Evolutionary conservation across 2,888 invertebrate species (phyloP).

Genomic region (Saturnia pavonia): DNA sequence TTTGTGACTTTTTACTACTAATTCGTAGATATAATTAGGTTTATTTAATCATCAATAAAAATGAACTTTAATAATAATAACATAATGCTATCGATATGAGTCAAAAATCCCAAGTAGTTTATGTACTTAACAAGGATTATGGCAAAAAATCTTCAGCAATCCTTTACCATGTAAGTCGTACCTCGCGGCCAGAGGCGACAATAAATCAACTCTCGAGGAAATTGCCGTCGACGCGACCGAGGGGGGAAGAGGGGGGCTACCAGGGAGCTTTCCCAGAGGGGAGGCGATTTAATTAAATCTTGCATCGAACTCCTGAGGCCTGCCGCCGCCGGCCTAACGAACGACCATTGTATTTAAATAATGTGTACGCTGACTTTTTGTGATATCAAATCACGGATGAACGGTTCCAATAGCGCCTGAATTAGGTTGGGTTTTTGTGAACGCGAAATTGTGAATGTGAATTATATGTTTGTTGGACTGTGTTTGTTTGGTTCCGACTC

Average conservation of each 20-base stretch:
- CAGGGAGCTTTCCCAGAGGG: constrained; percentile 40
- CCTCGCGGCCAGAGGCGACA: constrained; percentile 68
- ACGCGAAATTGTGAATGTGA: background rate
- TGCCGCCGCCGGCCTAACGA: constrained; percentile 75
- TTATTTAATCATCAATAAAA: background rate
- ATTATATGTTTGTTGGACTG: background rate
- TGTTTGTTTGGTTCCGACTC: background rate
- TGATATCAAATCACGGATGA: constrained; percentile 50
- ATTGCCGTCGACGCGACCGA: constrained; percentile 65
- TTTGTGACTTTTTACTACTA: too few relatives aligned
- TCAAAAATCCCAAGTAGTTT: background rate
- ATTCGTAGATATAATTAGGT: too few relatives aligned
- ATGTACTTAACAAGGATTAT: constrained; percentile 19
- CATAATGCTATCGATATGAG: background rate
- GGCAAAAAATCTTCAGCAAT: constrained; percentile 62
- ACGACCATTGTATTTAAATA: constrained; percentile 81
- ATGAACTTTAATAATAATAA: background rate
- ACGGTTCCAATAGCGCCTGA: constrained; percentile 38
- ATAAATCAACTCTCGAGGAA: constrained; percentile 81
- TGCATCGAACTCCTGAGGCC: constrained; percentile 82
- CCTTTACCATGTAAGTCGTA: constrained; percentile 66
- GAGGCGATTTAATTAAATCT: constrained; percentile 83
- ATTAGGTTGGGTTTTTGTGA: constrained; percentile 40
- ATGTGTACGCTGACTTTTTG: constrained; percentile 76
- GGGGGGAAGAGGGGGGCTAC: constrained; percentile 35